Conservation (phyloP, 2,888 invertebrate species). For the Coleophora flavipennella region DNA sequence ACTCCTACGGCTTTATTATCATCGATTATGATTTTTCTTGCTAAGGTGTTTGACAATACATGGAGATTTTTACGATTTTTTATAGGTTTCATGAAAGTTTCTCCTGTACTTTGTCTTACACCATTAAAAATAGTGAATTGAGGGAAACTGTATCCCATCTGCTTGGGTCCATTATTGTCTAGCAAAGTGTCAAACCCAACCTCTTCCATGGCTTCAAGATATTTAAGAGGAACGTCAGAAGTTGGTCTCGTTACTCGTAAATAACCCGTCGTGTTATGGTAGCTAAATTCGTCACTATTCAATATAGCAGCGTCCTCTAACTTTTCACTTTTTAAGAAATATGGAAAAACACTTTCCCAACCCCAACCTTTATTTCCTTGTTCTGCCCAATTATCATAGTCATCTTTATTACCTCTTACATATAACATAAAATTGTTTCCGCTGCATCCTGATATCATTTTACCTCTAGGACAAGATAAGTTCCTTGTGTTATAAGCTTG, state of each 20-base stretch:
- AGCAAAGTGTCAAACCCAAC: slow-evolving; percentile 26
- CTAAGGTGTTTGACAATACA: slow-evolving; percentile 30
- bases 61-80: slow-evolving; percentile 27
- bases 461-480: slow-evolving; percentile 66
- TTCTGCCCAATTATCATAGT: slow-evolving; percentile 76
- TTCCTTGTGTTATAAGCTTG: slow-evolving; percentile 18
- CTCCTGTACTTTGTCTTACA: slow-evolving; percentile 29
- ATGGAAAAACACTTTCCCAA: slow-evolving; percentile 17
- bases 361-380: slow-evolving; percentile 62
- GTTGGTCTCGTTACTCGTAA: slow-evolving; percentile 23
- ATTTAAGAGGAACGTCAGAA: slow-evolving; percentile 16
- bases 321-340: slow-evolving; percentile 22
- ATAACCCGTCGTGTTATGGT: slow-evolving; percentile 15
- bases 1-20: slow-evolving; percentile 29
- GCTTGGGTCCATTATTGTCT: slow-evolving; percentile 30
- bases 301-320: slow-evolving; percentile 10
- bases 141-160: slow-evolving; percentile 27
- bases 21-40: slow-evolving; percentile 30
- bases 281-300: slow-evolving; percentile 28
- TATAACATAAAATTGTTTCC: slow-evolving; percentile 76
- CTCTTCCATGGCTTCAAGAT: slow-evolving; percentile 30
- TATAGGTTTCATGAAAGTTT: slow-evolving; percentile 27
- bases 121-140: slow-evolving; percentile 24
- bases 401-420: slow-evolving; percentile 71
- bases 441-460: slow-evolving; percentile 75